A percentile compares a stretch with the other conserved stretches of the same genome.
phyloP scores from a whole-genome alignment of 2,113 vertebrate genomes.

The Odontophorus gujanensis region DNA sequence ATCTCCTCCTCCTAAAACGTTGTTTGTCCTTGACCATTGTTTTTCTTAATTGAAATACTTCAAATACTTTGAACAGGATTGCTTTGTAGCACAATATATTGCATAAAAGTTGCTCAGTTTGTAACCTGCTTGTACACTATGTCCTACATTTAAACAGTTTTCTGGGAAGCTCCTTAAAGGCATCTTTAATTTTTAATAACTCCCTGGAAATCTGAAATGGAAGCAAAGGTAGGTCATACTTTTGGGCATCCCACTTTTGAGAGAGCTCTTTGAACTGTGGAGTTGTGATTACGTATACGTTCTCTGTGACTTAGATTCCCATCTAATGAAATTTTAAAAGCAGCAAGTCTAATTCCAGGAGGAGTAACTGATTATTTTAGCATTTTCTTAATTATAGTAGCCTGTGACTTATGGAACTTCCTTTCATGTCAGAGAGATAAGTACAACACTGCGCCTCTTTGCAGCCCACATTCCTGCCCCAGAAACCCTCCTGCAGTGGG shows the following conservation, averaged over 20 bases:
- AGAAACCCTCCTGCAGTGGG: not conserved
- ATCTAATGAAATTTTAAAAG: not conserved
- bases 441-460: not conserved
- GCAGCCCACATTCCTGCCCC: not conserved
- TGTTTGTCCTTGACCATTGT: constrained; percentile 33
- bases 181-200: constrained; percentile 63
- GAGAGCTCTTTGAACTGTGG: not conserved
- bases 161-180: constrained; percentile 63
- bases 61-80: not conserved
- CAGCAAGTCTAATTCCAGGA: not conserved
- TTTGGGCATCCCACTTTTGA: constrained; percentile 11
- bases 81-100: not conserved
- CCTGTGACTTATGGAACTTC: not conserved
- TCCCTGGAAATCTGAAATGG: constrained; percentile 12
- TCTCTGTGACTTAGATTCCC: not conserved
- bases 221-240: constrained; percentile 5
- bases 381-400: not conserved
- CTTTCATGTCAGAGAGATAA: accelerated
- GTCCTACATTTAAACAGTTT: constrained; percentile 49
- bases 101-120: not conserved
- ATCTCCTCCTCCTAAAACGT: not conserved
- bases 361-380: not conserved
- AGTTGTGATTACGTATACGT: accelerated
- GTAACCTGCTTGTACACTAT: constrained; percentile 43
- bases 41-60: constrained; percentile 61